Evolutionary conservation across 2,113 vertebrate genomes (phyloP), one percentile per base, ranked within the genome.

Genomic region (Progne subis): DNA sequence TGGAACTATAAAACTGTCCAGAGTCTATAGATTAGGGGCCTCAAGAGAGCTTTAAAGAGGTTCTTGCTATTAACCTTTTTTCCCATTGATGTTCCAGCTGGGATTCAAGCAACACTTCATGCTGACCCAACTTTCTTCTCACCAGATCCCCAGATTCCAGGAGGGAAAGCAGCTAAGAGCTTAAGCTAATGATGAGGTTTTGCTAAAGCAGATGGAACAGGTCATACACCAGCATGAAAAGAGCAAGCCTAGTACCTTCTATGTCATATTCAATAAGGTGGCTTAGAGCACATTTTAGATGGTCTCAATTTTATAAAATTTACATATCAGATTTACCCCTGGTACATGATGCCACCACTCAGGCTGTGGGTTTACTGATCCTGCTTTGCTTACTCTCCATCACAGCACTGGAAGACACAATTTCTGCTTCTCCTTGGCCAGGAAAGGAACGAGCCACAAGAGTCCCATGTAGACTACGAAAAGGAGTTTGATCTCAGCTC

Each of bases 11-110:
- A 82, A 80, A 32, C 55, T 94, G 88, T 80, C 43, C 34, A 55
- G 52, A 88, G 20, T 28, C 53, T 47, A 25, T 11, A 64, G 28
- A 89, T 82, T 72, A 85, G 77, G 81, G 17, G 20, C 21, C 82
- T 82, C 59, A n/a, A 39, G 74, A 55, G 75, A 37, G 24, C 75
- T 92, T 90, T 77, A 67, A 89, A 82, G 67, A 82, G 8, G 11
- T 82, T 92, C 32, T 86, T 90, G 43, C 50, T 74, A 67, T 93
- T 83, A 95, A 93, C 46, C 47, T 76, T 76, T 90, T 17, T 55
- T 61, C 17, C 43, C 75, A 57, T 14, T 81, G 49, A 81, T 88
- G 64, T 49, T 86, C 43, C 12, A 4, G 34, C 2, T 80, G 75
- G 34, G 68, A 82, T 92, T 90, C 81, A 79, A 70, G n/a, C 13